These are phyloP conservation scores for Sebastes paucispinis DNA, from an alignment of 2,797 vertebrate species.

Conservation along the genomic window DNA sequence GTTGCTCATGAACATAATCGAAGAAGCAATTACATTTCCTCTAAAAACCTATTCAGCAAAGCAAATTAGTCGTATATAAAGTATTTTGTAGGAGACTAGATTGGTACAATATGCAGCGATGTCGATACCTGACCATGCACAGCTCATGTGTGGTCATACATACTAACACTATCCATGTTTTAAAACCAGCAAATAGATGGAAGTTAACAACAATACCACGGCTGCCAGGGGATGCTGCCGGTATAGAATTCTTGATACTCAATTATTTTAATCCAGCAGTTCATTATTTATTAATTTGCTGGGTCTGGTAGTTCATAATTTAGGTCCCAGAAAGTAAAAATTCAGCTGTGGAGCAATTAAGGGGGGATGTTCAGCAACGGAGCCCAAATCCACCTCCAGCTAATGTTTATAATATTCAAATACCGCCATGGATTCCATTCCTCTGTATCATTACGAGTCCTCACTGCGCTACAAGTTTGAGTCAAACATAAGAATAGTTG, in stretches of 20 bases:
- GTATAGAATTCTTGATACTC: slow-evolving; percentile 49
- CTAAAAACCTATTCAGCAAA: neutral
- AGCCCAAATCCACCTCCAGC: slow-evolving; percentile 75
- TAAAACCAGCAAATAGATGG: slow-evolving; percentile 42
- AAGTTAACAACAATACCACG: slow-evolving; percentile 43
- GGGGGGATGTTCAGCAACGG: slow-evolving; percentile 65
- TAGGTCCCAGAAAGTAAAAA: slow-evolving; percentile 71
- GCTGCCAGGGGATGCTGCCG: slow-evolving; percentile 34
- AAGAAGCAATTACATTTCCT: neutral
- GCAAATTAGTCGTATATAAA: neutral
- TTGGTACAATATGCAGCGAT: neutral
- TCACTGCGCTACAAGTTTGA: slow-evolving; percentile 64
- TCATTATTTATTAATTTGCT: slow-evolving; percentile 73
- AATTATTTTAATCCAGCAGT: slow-evolving; percentile 66
- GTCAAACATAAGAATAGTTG: slow-evolving; percentile 73
- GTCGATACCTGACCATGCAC: neutral
- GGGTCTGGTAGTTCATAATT: slow-evolving; percentile 73
- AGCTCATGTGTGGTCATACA: neutral
- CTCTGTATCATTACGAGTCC: slow-evolving; percentile 76
- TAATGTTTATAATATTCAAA: slow-evolving; percentile 82
- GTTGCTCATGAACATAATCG: neutral
- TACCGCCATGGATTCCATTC: slow-evolving; percentile 54
- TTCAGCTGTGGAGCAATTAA: slow-evolving; percentile 75
- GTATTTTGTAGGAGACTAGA: neutral
- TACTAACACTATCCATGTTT: slow-evolving; percentile 25